phyloP scores from a whole-genome alignment of 2,797 vertebrate genomes.

The Brachyrhaphis roseni region DNA sequence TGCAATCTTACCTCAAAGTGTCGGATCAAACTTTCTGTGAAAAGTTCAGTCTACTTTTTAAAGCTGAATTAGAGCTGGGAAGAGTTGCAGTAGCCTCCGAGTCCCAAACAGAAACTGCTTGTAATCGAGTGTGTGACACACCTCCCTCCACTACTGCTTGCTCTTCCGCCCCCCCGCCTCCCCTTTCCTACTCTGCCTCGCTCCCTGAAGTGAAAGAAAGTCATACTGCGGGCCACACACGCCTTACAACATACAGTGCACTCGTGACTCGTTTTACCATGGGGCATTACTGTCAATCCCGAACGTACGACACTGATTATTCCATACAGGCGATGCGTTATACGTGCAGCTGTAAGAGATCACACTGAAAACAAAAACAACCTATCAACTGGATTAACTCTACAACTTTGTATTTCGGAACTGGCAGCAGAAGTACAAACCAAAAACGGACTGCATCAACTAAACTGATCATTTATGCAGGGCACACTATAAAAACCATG shows the following conservation, averaged over 20 bases:
- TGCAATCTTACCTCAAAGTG: constrained; percentile 64
- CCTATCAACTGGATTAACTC: background rate
- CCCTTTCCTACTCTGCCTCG: constrained; percentile 58
- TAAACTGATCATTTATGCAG: constrained; percentile 8
- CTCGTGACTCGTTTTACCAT: constrained; percentile 37
- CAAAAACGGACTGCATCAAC: background rate
- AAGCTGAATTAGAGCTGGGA: constrained; percentile 31
- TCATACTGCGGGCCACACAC: constrained; percentile 47
- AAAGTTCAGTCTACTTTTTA: constrained; percentile 23
- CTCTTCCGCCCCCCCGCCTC: constrained; percentile 42
- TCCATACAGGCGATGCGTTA: background rate
- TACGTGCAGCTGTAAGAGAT: constrained; percentile 9
- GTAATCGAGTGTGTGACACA: constrained; percentile 73
- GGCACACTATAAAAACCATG: background rate
- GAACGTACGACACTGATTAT: constrained; percentile 14
- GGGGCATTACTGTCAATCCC: background rate
- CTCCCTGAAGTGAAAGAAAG: constrained; percentile 58
- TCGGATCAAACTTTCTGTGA: constrained; percentile 19
- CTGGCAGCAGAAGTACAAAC: background rate
- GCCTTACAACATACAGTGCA: constrained; percentile 24
- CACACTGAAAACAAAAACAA: background rate
- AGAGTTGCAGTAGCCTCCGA: constrained; percentile 56
- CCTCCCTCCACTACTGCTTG: constrained; percentile 59
- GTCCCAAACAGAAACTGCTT: constrained; percentile 70
- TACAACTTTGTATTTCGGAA: background rate